Evolutionary conservation across 2,113 vertebrate genomes (phyloP).

Genomic region (Neolamprologus variostigma): DNA sequence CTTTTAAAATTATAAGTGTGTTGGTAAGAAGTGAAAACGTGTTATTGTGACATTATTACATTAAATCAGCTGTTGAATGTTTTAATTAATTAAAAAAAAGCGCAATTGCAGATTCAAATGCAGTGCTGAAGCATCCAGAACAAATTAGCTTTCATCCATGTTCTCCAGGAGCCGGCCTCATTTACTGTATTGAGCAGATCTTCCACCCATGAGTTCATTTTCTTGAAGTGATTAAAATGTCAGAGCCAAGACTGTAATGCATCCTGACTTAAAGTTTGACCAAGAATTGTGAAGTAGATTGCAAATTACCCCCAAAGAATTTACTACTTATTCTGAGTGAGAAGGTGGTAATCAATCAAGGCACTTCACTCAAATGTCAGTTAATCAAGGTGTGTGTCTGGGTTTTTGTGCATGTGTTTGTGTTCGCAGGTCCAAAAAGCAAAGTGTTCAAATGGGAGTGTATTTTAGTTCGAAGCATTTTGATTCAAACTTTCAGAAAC

Average conservation of each 20-base stretch:
- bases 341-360: constrained; percentile 41
- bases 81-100: not conserved
- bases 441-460: not conserved
- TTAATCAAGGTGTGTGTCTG: constrained; percentile 4
- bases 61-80: not conserved
- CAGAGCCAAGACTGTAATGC: constrained; percentile 43
- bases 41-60: not conserved
- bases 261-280: constrained; percentile 50
- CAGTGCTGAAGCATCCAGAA: not conserved
- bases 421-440: not conserved
- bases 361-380: constrained; percentile 51
- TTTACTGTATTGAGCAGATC: constrained; percentile 34
- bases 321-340: constrained; percentile 11
- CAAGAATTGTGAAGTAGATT: constrained; percentile 13
- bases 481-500: not conserved
- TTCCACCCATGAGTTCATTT: constrained; percentile 38
- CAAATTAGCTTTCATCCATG: not conserved
- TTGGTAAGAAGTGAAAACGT: not conserved
- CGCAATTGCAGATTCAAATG: not conserved
- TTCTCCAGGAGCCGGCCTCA: not conserved
- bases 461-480: not conserved
- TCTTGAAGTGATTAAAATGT: constrained; percentile 59
- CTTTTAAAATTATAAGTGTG: not conserved
- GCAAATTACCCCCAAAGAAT: constrained; percentile 39
- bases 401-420: not conserved